phyloP scores from a whole-genome alignment of 2,797 vertebrate genomes.

The Trachops cirrhosus region DNA sequence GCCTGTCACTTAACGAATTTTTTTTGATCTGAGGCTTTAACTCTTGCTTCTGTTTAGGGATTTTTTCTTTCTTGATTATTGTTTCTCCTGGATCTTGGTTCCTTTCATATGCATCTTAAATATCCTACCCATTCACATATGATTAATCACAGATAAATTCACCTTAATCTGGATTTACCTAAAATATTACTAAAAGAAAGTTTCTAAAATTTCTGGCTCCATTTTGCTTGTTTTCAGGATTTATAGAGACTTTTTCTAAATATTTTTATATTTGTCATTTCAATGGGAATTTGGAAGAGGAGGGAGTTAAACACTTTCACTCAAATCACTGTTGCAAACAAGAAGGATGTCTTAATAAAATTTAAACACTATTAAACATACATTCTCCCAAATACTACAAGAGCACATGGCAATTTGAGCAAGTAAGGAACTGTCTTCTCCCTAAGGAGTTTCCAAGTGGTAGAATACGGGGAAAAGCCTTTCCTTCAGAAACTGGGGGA shows the following conservation, averaged over 20 bases:
- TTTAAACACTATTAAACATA: not conserved
- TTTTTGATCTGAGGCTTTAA: not conserved
- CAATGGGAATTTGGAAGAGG: not conserved
- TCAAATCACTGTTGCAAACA: not conserved
- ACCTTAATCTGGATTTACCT: not conserved
- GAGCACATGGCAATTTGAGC: not conserved
- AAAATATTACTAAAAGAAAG: not conserved
- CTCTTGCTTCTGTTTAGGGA: not conserved
- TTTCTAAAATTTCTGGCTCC: not conserved
- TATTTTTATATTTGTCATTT: not conserved
- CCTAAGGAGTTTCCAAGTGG: not conserved
- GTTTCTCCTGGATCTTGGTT: not conserved
- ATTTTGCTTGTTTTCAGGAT: not conserved
- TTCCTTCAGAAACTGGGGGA: not conserved
- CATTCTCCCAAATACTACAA: not conserved
- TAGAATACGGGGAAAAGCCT: not conserved
- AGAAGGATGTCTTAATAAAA: not conserved
- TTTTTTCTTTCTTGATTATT: not conserved
- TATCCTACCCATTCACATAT: not conserved
- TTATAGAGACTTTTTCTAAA: not conserved
- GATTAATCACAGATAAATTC: not conserved
- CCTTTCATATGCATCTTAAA: not conserved
- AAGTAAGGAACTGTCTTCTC: not conserved
- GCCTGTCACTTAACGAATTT: not conserved
- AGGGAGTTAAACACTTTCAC: not conserved